Evolutionary conservation across 1,140 invertebrate genomes (phyloP).

Genomic region (Trachelipus rathkii): DNA sequence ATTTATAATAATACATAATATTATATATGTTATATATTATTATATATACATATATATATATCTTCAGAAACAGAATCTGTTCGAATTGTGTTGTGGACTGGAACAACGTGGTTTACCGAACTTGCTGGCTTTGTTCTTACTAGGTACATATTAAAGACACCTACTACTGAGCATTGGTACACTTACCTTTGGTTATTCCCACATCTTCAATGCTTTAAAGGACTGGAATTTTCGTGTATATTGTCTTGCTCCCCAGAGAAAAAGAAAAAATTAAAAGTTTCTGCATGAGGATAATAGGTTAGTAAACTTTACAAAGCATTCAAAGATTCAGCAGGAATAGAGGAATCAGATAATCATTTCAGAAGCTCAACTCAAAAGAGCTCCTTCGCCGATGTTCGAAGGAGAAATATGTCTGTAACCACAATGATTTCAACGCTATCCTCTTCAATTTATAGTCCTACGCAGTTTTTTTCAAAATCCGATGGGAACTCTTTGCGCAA

Average conservation of each 20-base stretch:
- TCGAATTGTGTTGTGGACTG: slow-evolving; percentile 41
- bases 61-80: slow-evolving; percentile 27
- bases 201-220: slow-evolving; percentile 39
- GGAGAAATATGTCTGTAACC: neutral
- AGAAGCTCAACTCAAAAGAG: neutral
- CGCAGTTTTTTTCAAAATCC: neutral
- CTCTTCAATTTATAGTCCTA: neutral
- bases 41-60: slow-evolving; percentile 12
- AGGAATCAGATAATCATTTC: neutral
- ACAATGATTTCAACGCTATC: neutral
- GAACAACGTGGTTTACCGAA: slow-evolving; percentile 39
- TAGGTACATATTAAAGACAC: neutral
- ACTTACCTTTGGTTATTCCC: slow-evolving; percentile 42
- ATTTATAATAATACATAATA: too few species aligned
- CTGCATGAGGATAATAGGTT: neutral
- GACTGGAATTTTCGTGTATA: slow-evolving; percentile 41
- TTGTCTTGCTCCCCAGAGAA: slow-evolving; percentile 38
- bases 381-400: neutral
- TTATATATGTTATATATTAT: too few species aligned
- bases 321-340: neutral
- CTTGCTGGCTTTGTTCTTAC: slow-evolving; percentile 17
- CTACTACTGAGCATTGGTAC: slow-evolving; percentile 33
- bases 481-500: neutral
- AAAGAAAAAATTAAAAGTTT: slow-evolving; percentile 3
- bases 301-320: neutral